phyloP scores from a whole-genome alignment of 2,113 vertebrate genomes.

The Oostethus manadensis region DNA sequence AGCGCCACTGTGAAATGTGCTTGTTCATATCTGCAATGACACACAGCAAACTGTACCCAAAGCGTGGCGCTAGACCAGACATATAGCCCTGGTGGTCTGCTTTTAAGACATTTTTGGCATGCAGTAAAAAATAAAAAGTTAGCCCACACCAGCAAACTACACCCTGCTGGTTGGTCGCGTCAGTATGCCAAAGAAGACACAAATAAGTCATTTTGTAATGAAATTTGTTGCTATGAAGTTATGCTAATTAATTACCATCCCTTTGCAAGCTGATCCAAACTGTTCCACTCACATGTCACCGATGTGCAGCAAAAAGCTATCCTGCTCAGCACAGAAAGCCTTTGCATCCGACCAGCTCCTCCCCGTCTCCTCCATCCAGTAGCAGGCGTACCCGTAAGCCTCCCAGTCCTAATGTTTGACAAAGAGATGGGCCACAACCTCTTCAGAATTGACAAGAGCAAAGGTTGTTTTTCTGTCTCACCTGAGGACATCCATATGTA shows the following conservation, averaged over 20 bases:
- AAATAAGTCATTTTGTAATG: too few relatives aligned
- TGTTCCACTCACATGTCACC: slow-evolving; percentile 64
- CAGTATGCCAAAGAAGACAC: too few relatives aligned
- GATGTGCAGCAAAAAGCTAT: slow-evolving; percentile 64
- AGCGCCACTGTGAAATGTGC: slow-evolving; percentile 67
- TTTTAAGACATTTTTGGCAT: not conserved
- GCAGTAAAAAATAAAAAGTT: too few relatives aligned
- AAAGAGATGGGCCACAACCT: not conserved
- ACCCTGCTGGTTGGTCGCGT: too few relatives aligned
- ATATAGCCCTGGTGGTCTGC: not conserved
- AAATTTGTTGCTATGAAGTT: too few relatives aligned
- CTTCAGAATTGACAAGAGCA: not conserved
- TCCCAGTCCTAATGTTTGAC: slow-evolving; percentile 67
- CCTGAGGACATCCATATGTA: slow-evolving; percentile 68
- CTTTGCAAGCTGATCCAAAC: too few relatives aligned
- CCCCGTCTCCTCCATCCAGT: slow-evolving; percentile 67
- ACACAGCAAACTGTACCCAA: not conserved
- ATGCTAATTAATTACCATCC: too few relatives aligned
- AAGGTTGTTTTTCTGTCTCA: slow-evolving; percentile 14
- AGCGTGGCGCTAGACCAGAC: not conserved
- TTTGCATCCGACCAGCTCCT: slow-evolving; percentile 66
- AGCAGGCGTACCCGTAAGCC: slow-evolving; percentile 70
- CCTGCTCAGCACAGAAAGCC: slow-evolving; percentile 56
- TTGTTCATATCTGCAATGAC: slow-evolving; percentile 69
- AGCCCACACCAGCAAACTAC: too few relatives aligned